A percentile compares a stretch with the other conserved stretches of the same genome.
Conservation (phyloP, 2,888 invertebrate genomes). For the Drosophila subsilvestris region DNA sequence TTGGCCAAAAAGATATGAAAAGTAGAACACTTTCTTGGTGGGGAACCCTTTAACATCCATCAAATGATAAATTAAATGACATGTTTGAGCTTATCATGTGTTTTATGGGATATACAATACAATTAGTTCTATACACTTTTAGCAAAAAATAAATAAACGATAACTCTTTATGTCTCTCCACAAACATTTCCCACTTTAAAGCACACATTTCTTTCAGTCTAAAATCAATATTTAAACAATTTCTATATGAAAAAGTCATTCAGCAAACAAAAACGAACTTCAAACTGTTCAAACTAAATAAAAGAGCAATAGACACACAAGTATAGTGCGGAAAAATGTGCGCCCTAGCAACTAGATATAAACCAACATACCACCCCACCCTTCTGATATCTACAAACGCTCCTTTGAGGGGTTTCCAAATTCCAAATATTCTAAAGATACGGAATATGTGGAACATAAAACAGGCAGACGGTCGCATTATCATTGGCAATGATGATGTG, state of each 20-base stretch:
- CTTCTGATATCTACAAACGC: constrained; percentile 4
- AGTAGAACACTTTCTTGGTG: not conserved
- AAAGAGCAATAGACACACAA: constrained; percentile 24
- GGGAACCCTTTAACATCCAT: constrained; percentile 4
- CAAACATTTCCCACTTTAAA: constrained; percentile 3
- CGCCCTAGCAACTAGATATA: constrained; percentile 13
- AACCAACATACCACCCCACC: not conserved
- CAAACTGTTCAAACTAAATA: constrained; percentile 39
- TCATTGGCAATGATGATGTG: constrained; percentile 79
- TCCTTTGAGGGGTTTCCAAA: constrained; percentile 36
- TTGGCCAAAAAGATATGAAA: not conserved
- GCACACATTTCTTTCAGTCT: constrained; percentile 6
- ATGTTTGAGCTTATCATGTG: not conserved
- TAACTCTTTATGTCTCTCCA: too few species aligned
- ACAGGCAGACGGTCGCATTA: constrained; percentile 65
- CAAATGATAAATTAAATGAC: constrained; percentile 7
- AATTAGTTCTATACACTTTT: too few species aligned
- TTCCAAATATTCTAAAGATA: constrained; percentile 52
- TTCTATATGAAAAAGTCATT: constrained; percentile 62
- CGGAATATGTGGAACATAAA: constrained; percentile 62
- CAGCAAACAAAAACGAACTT: constrained; percentile 41
- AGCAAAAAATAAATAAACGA: too few species aligned
- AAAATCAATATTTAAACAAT: constrained; percentile 59
- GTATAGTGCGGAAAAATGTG: constrained; percentile 12
- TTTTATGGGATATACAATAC: not conserved